A percentile compares a stretch with the other conserved stretches of the same genome.
Conservation (phyloP, 2,113 vertebrate genomes). For the Serilophus lunatus region DNA sequence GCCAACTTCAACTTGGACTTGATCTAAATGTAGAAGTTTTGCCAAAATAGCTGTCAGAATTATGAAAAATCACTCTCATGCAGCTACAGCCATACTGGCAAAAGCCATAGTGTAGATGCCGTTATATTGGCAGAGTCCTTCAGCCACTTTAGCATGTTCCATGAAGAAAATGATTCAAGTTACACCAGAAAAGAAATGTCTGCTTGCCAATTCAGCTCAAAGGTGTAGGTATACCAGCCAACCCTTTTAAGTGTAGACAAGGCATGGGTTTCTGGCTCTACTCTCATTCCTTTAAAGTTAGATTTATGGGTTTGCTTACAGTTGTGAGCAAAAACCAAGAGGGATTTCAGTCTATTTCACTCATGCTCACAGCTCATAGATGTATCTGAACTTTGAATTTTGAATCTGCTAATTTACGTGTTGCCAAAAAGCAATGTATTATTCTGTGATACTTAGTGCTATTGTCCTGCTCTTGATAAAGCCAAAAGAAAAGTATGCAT, state of each 20-base stretch:
- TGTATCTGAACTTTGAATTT: constrained; percentile 9
- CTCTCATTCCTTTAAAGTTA: constrained; percentile 17
- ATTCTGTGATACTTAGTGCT: constrained; percentile 59
- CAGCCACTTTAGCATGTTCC: background rate
- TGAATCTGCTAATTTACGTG: background rate
- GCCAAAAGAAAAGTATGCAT: constrained; percentile 68
- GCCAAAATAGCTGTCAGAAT: constrained; percentile 41
- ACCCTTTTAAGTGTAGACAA: constrained; percentile 40
- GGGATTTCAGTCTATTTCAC: constrained; percentile 14
- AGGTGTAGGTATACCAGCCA: constrained; percentile 46
- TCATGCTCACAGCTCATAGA: background rate
- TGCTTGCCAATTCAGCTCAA: constrained; percentile 50
- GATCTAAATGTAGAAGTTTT: background rate
- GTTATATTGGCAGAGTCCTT: background rate
- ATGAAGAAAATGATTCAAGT: background rate
- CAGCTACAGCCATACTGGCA: background rate
- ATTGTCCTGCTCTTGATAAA: constrained; percentile 77
- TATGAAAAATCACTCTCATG: constrained; percentile 15
- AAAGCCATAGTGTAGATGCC: background rate
- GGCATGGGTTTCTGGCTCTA: constrained; percentile 10
- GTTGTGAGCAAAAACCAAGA: constrained; percentile 12
- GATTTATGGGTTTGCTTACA: constrained; percentile 41
- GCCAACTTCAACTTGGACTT: constrained; percentile 45
- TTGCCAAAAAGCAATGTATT: constrained; percentile 5
- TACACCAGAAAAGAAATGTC: background rate